These are phyloP conservation scores for Agrotis exclamationis DNA, from an alignment of 2,888 invertebrate genomes.

Conservation along the genomic window DNA sequence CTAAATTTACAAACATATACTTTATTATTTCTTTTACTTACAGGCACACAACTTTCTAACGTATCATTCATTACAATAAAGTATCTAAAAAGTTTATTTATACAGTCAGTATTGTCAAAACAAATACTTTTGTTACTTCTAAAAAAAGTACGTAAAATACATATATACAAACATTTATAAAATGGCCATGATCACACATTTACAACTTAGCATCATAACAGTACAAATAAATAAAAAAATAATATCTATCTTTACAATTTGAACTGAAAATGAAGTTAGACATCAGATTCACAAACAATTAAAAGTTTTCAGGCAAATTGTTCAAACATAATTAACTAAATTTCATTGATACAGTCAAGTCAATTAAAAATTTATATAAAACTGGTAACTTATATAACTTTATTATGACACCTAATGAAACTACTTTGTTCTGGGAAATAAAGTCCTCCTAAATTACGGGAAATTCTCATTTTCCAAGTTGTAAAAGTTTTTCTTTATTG, in stretches of 20 bases:
- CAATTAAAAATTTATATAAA: constrained; percentile 16
- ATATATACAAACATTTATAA: constrained; percentile 37
- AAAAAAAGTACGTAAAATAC: constrained; percentile 29
- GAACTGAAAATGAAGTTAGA: constrained; percentile 1
- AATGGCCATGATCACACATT: constrained; percentile 57
- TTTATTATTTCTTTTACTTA: constrained; percentile 54
- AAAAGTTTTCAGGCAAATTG: background rate
- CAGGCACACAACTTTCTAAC: constrained; percentile 47
- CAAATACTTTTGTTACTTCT: constrained; percentile 12
- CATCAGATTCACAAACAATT: background rate
- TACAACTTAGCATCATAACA: constrained; percentile 57
- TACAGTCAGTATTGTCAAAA: constrained; percentile 15
- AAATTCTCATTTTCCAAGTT: constrained; percentile 2
- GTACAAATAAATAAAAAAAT: constrained; percentile 54
- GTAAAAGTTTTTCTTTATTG: background rate
- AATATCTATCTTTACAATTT: background rate
- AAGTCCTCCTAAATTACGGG: background rate
- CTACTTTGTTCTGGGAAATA: constrained; percentile 9
- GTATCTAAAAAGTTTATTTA: constrained; percentile 20
- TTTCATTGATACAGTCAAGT: constrained; percentile 16
- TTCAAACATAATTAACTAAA: background rate
- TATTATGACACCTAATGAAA: constrained; percentile 17
- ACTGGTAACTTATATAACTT: constrained; percentile 25
- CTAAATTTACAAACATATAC: constrained; percentile 29
- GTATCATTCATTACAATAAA: constrained; percentile 45